A percentile compares a stretch with the other conserved stretches of the same genome.
These are phyloP conservation scores for Mesoclemmys tuberculata DNA, from an alignment of 2,113 vertebrate species.

Conservation along the genomic window DNA sequence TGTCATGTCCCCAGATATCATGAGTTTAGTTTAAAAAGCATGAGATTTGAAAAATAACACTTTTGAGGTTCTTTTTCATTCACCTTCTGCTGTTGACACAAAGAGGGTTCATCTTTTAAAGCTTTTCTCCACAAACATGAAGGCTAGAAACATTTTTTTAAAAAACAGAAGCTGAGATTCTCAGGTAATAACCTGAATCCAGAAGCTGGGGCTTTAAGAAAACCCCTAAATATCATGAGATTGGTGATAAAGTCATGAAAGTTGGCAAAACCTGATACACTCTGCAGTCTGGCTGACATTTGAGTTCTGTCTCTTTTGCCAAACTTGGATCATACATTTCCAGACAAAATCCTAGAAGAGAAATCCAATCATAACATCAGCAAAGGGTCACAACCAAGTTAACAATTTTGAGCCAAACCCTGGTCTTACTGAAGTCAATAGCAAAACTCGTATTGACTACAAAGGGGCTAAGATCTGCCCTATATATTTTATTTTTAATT, in stretches of 20 bases:
- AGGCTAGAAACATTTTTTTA: slow-evolving; percentile 7
- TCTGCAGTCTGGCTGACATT: neutral
- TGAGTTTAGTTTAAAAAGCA: neutral
- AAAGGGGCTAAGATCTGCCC: neutral
- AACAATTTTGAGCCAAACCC: neutral
- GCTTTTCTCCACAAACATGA: neutral
- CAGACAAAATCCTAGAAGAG: neutral
- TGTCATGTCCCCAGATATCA: neutral
- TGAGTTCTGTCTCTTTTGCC: neutral
- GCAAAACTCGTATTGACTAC: neutral
- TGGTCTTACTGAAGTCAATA: neutral
- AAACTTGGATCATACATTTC: neutral
- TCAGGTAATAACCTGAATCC: slow-evolving; percentile 15
- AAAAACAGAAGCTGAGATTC: slow-evolving; percentile 4
- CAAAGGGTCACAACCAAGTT: neutral
- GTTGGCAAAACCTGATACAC: neutral
- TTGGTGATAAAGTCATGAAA: slow-evolving; percentile 37
- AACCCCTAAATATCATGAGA: neutral
- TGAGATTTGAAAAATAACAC: neutral
- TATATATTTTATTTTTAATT: neutral
- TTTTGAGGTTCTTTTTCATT: neutral
- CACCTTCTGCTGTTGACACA: slow-evolving; percentile 17
- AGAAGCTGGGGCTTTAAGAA: neutral
- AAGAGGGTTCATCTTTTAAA: neutral
- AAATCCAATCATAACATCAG: neutral